phyloP scores from a whole-genome alignment of 2,888 invertebrate species.

The Drosophila parthenogenetica region DNA sequence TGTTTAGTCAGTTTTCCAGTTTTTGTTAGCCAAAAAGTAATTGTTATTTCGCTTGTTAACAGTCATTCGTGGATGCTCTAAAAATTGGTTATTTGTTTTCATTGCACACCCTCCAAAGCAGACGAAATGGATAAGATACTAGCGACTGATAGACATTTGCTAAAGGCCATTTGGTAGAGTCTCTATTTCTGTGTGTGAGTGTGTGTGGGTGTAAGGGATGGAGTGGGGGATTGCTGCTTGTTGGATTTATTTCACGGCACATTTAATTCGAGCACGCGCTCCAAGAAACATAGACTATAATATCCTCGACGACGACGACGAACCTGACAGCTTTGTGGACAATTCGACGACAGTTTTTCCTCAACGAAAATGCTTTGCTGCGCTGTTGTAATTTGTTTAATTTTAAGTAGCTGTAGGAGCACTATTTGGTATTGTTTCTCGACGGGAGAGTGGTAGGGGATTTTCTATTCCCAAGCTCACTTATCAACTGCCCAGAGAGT shows the following conservation, averaged over 20 bases:
- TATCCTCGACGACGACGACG: constrained; percentile 38
- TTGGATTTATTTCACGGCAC: constrained; percentile 79
- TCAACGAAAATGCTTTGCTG: constrained; percentile 22
- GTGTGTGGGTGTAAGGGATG: constrained; percentile 15
- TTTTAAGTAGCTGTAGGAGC: constrained; percentile 73
- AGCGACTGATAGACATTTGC: constrained; percentile 32
- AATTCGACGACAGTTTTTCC: constrained; percentile 64
- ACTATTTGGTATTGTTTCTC: constrained; percentile 54
- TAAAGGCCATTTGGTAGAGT: constrained; percentile 37
- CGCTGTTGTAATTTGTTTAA: constrained; percentile 73
- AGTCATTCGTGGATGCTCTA: constrained; percentile 16
- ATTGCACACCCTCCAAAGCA: constrained; percentile 4
- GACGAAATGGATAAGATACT: constrained; percentile 5
- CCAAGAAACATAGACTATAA: constrained; percentile 40
- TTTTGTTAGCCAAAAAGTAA: neutral
- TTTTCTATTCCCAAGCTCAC: constrained; percentile 56
- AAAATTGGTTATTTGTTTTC: constrained; percentile 36
- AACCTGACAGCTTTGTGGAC: constrained; percentile 59
- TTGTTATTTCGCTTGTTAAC: constrained; percentile 24
- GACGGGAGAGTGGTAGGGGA: constrained; percentile 12
- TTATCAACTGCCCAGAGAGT: constrained; percentile 70
- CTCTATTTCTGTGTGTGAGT: neutral
- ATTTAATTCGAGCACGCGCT: constrained; percentile 77
- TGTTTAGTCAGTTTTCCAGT: neutral
- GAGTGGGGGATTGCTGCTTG: constrained; percentile 16